Evolutionary conservation across 2,113 vertebrate species (phyloP).

Genomic region (Geococcyx californianus): DNA sequence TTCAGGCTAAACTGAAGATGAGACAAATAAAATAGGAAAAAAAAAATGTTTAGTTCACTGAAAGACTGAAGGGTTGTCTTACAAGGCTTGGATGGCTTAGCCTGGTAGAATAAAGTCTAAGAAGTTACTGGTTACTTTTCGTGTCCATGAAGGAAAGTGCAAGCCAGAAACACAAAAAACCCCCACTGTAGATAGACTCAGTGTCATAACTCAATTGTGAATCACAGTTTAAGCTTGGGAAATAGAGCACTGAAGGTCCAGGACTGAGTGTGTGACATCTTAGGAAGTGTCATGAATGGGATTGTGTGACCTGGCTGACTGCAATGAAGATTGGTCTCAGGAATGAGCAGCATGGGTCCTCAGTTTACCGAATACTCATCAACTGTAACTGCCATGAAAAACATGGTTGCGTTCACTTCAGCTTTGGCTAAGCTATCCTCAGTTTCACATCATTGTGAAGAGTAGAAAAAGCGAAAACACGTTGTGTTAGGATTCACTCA

Average conservation of each 20-base stretch:
- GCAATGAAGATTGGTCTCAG: background rate
- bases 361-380: background rate
- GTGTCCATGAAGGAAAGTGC: background rate
- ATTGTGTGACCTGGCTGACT: background rate
- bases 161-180: background rate
- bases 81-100: background rate
- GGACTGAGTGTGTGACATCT: background rate
- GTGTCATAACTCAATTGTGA: background rate
- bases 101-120: background rate
- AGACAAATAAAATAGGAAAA: background rate
- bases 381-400: background rate
- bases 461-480: background rate
- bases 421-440: background rate
- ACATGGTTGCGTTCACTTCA: background rate
- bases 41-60: background rate
- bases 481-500: background rate
- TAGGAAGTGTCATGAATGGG: background rate
- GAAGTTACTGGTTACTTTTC: background rate
- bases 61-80: background rate
- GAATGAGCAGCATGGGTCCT: background rate
- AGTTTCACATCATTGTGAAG: background rate
- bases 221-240: background rate
- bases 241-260: background rate
- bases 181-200: background rate
- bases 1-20: background rate